These are phyloP conservation scores for Antedon mediterranea DNA, from an alignment of 53 echinoderm and acorn worm genomes.

Conservation along the genomic window DNA sequence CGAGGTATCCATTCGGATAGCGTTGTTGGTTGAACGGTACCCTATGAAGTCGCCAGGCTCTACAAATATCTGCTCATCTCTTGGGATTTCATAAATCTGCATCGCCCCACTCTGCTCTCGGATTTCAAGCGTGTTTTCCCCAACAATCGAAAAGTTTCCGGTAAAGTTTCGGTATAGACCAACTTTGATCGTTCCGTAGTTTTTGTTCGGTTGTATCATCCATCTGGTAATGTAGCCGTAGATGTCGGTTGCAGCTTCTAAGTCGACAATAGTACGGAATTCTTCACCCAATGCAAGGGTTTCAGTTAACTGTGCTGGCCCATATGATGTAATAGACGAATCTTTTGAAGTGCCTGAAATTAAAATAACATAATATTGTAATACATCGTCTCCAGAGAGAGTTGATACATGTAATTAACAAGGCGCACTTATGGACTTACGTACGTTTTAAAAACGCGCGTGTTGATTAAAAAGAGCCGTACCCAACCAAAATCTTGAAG, in stretches of 20 bases:
- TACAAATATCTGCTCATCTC: constrained; percentile 1
- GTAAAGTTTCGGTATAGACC: background rate
- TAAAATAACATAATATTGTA: too few species aligned
- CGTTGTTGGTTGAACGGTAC: constrained; percentile 30
- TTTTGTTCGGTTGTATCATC: background rate
- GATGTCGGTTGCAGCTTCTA: background rate
- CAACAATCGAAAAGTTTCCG: background rate
- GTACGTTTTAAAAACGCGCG: too few species aligned
- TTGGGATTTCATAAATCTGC: background rate
- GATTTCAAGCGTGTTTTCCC: background rate
- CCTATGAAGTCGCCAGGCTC: constrained; percentile 65
- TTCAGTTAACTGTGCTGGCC: too few species aligned
- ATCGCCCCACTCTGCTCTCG: background rate
- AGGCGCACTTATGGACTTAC: too few species aligned
- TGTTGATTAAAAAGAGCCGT: too few species aligned
- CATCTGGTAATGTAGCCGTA: background rate
- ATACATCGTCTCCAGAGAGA: too few species aligned
- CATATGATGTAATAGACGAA: too few species aligned
- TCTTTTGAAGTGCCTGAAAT: too few species aligned
- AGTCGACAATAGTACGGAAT: background rate
- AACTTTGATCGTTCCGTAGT: background rate
- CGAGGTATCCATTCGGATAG: constrained; percentile 5
- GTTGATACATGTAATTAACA: too few species aligned
- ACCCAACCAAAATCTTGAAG: too few species aligned
- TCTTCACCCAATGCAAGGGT: too few species aligned